A percentile compares a stretch with the other conserved stretches of the same genome.
These are phyloP conservation scores for Bombycilla garrulus DNA, from an alignment of 2,113 vertebrate genomes.

Conservation along the genomic window DNA sequence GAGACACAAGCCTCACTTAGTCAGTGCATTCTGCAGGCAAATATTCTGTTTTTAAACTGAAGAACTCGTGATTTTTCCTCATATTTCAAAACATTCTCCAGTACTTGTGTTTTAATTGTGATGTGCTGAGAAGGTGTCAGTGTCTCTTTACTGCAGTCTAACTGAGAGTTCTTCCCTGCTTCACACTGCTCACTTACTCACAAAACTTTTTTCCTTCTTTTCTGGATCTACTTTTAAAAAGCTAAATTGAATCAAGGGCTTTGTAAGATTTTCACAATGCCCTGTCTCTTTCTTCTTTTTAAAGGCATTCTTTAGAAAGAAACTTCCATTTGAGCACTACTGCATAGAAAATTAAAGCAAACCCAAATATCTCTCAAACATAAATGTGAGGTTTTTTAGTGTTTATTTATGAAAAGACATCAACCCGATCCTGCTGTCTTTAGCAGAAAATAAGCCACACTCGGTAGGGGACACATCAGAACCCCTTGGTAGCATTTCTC, in stretches of 20 bases:
- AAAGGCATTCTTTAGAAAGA: neutral
- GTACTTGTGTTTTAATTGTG: neutral
- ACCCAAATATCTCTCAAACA: neutral
- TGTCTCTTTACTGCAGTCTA: neutral
- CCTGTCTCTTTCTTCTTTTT: neutral
- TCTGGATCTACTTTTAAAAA: neutral
- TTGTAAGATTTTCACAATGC: neutral
- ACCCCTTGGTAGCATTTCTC: fast-evolving
- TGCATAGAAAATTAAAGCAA: neutral
- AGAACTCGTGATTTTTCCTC: neutral
- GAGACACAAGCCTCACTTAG: neutral
- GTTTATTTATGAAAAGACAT: neutral
- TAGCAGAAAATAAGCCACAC: neutral
- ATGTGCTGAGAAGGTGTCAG: neutral
- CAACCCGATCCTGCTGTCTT: neutral
- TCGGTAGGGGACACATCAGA: fast-evolving
- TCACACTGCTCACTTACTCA: neutral
- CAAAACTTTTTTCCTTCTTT: neutral
- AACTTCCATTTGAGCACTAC: neutral
- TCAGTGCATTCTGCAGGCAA: neutral
- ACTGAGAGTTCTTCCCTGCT: neutral
- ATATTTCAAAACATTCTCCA: neutral
- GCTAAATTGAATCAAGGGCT: fast-evolving
- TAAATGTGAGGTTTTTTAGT: neutral
- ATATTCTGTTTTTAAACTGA: neutral